These are phyloP conservation scores for Platyura marginata DNA, from an alignment of 1,140 invertebrate genomes.

Conservation along the genomic window DNA sequence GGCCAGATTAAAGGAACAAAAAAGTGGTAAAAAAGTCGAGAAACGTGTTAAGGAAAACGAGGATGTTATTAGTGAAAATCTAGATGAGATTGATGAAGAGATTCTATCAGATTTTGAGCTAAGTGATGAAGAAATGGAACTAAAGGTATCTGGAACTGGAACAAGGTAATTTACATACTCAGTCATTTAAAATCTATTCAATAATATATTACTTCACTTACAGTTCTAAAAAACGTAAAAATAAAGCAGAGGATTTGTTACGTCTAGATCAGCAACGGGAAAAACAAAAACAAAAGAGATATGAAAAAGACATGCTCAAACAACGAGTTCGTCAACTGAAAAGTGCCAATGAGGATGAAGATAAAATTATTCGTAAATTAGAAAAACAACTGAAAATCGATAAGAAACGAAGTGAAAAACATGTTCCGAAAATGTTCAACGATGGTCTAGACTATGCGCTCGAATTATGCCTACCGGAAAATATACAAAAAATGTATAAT, in stretches of 20 bases:
- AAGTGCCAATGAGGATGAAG: conserved; percentile 58
- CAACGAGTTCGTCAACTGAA: conserved; percentile 40
- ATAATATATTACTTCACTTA: background rate
- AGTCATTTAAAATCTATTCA: background rate
- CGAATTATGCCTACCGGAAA: conserved; percentile 60
- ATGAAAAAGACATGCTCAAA: conserved; percentile 32
- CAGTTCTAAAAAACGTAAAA: background rate
- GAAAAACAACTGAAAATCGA: conserved; percentile 73
- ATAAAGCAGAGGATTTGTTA: background rate
- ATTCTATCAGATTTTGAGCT: conserved; percentile 19
- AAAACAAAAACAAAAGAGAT: conserved; percentile 25
- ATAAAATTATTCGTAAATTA: conserved; percentile 55
- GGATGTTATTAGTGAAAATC: conserved; percentile 7
- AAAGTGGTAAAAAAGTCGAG: conserved; percentile 5
- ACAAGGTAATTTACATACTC: background rate
- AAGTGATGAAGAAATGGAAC: conserved; percentile 15
- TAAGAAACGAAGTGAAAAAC: conserved; percentile 54
- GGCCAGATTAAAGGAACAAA: background rate
- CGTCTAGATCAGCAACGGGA: conserved; percentile 20
- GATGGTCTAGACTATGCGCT: conserved; percentile 85
- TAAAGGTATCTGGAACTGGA: background rate
- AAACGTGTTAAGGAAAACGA: conserved; percentile 7
- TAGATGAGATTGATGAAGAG: conserved; percentile 9
- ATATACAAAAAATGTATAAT: conserved; percentile 37
- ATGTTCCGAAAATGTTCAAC: conserved; percentile 56